These are phyloP conservation scores for Thamnophis sirtalis DNA, from an alignment of 2,113 vertebrate genomes.

Conservation along the genomic window DNA sequence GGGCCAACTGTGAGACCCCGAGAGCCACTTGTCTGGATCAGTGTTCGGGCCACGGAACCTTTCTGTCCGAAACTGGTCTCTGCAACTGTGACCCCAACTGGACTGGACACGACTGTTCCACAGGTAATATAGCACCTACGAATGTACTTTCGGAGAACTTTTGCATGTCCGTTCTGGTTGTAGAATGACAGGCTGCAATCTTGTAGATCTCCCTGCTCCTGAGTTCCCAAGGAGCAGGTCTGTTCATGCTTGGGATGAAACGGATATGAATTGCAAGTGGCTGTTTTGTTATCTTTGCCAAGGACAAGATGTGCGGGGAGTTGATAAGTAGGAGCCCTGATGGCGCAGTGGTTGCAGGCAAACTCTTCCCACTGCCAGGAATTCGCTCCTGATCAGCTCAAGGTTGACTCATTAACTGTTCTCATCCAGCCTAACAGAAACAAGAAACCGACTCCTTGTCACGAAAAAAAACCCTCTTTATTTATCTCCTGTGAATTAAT, in stretches of 20 bases:
- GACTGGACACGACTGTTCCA: constrained; percentile 92
- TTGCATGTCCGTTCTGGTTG: background rate
- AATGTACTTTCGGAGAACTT: background rate
- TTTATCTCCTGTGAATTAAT: no score
- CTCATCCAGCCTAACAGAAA: no score
- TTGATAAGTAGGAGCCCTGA: no score
- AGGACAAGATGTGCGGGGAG: no score
- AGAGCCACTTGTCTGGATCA: constrained; percentile 94
- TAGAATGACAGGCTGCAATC: no score
- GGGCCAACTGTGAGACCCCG: constrained; percentile 87
- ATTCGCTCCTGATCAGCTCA: background rate
- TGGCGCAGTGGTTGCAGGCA: background rate
- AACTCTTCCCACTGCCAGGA: background rate
- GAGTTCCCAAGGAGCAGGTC: background rate
- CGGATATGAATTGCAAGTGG: background rate
- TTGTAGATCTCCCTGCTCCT: background rate
- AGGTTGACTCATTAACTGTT: background rate
- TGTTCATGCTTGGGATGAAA: background rate
- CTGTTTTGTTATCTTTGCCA: background rate
- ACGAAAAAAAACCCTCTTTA: no score
- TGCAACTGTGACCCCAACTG: constrained; percentile 95
- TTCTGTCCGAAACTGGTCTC: constrained; percentile 82
- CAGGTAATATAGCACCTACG: constrained; percentile 73
- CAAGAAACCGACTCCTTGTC: no score
- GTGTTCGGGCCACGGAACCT: constrained; percentile 92